phyloP scores from a whole-genome alignment of 2,113 vertebrate genomes.

The Choloepus hoffmanni region DNA sequence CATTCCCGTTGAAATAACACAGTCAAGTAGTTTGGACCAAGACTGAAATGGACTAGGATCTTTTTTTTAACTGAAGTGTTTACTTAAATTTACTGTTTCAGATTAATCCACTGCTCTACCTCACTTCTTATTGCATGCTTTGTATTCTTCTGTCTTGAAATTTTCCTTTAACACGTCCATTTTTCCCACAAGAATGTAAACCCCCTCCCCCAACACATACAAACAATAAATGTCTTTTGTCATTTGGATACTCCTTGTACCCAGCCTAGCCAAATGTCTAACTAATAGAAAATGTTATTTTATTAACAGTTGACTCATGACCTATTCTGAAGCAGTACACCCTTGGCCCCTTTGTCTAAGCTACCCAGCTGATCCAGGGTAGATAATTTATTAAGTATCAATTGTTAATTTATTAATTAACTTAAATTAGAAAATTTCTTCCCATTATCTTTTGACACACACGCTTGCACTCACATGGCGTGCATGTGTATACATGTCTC shows the following conservation, averaged over 20 bases:
- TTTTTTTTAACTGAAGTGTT: constrained; percentile 25
- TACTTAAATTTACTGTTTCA: background rate
- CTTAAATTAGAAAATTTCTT: background rate
- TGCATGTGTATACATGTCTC: background rate
- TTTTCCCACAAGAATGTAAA: background rate
- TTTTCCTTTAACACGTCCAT: background rate
- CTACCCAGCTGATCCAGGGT: background rate
- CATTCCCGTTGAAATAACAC: background rate
- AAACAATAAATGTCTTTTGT: background rate
- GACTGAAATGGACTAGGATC: background rate
- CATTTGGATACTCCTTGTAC: background rate
- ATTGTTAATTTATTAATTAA: background rate
- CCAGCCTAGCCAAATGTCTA: background rate
- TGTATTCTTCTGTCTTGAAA: constrained; percentile 1
- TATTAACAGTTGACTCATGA: background rate
- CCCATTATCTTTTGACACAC: too few species aligned
- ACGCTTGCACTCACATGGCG: too few species aligned
- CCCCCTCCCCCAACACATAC: accelerated
- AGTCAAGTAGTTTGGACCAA: background rate
- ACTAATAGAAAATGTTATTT: background rate
- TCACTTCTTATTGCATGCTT: background rate
- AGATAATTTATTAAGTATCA: background rate
- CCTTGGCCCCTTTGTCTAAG: background rate
- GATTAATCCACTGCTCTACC: background rate
- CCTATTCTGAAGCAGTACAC: accelerated